These are phyloP conservation scores for Phycodurus eques DNA, from an alignment of 2,113 vertebrate genomes.

Conservation along the genomic window DNA sequence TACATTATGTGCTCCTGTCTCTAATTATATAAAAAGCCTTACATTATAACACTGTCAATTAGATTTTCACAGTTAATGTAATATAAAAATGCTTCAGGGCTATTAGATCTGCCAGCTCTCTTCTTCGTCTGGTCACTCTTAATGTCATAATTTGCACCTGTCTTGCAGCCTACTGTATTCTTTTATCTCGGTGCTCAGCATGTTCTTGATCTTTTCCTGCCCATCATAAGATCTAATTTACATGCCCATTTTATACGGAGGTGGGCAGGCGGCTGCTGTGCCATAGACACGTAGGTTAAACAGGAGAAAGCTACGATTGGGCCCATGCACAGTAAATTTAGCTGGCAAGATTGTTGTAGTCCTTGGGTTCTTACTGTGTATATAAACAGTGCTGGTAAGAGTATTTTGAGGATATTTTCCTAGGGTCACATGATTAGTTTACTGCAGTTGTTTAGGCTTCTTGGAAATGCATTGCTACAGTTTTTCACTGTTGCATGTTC, in stretches of 20 bases:
- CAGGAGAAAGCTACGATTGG: slow-evolving; percentile 1
- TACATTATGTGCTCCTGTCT: slow-evolving; percentile 31
- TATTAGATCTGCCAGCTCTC: slow-evolving; percentile 8
- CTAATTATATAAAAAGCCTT: not conserved
- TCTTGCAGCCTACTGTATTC: slow-evolving; percentile 10
- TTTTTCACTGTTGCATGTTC: not conserved
- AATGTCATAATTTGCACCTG: not conserved
- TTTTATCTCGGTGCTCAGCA: slow-evolving; percentile 36
- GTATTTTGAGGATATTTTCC: not conserved
- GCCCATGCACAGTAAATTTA: not conserved
- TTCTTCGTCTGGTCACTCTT: slow-evolving; percentile 10
- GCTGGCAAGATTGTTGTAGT: not conserved
- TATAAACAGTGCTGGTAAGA: not conserved
- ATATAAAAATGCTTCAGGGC: not conserved
- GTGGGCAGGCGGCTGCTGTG: slow-evolving; percentile 13
- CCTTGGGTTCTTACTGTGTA: not conserved
- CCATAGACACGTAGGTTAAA: slow-evolving; percentile 26
- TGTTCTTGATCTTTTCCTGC: slow-evolving; percentile 25
- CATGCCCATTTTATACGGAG: slow-evolving; percentile 13
- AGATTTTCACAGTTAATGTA: not conserved
- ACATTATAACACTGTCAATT: not conserved
- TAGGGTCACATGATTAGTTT: not conserved
- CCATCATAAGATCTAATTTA: slow-evolving; percentile 35
- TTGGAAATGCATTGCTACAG: not conserved
- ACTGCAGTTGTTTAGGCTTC: not conserved